Evolutionary conservation across 2,888 invertebrate genomes (phyloP), one percentile per base, ranked within the genome.

Genomic region (Achlya flavicornis): DNA sequence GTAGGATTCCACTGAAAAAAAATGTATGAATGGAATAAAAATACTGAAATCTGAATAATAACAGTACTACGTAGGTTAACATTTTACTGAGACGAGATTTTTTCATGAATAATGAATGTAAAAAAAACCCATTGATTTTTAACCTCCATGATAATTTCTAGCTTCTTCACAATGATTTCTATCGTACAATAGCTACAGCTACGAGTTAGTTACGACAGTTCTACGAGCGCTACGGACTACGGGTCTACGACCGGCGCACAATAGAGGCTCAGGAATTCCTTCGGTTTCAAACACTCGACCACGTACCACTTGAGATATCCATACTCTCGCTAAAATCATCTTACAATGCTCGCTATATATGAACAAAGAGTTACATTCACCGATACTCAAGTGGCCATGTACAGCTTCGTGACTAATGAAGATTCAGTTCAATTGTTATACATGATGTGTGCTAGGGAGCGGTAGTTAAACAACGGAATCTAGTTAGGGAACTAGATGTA

Each of bases 201-300:
- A 46, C 46, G 46, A n/a, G 46, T n/a, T 6, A 46, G 46, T n/a
- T 46, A 46, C 46, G 46, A n/a, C 10, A n/a, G 46, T 0, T 6
- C 46, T 46, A 46, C 46, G 46, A 46, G 46, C 6, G 46, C 46
- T 46, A 46, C 46, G 46, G n/a, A n/a, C 46, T 46, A 46, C 46
- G 46, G n/a, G 46, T 46, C 46, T 46, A 46, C 46, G 46, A 46
- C n/a, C 46, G 46, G n/a, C 46, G 46, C 14, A 43, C 43, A 43
- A 43, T 43, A 14, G 2, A 43, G 3, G 14, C 43, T 14, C 4
- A 43, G 43, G 46, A 10, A 46, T 46, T 46, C 46, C 46, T 41
- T 41, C 41, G 41, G 41, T 12, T 41, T 41, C 41, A 41, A 41
- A 41, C 41, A n/a, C 46, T 46, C 4, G 10, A n/a, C n/a, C 46